A percentile compares a stretch with the other conserved stretches of the same genome.
Conservation (phyloP, 1,140 invertebrate genomes). For the Gryon sp. region DNA sequence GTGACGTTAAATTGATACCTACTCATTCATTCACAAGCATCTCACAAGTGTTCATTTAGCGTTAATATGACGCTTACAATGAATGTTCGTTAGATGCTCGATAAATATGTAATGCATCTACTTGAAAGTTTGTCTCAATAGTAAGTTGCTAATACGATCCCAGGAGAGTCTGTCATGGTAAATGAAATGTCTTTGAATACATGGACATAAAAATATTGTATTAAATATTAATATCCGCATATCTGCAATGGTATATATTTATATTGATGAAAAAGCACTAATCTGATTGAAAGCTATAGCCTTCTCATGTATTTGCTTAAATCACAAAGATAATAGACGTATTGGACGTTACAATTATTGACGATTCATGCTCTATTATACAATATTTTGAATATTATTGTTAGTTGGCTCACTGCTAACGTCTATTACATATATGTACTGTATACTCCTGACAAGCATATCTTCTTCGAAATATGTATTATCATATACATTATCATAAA, state of each 20-base stretch:
- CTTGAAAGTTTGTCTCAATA: conserved; percentile 42
- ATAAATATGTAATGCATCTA: conserved; percentile 44
- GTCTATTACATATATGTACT: too few species aligned
- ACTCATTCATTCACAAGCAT: conserved; percentile 30
- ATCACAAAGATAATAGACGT: conserved; percentile 13
- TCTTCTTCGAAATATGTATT: too few species aligned
- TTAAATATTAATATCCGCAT: conserved; percentile 4
- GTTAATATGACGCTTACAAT: conserved; percentile 48
- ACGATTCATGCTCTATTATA: conserved; percentile 27
- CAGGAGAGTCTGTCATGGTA: conserved; percentile 3
- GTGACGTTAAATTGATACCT: too few species aligned
- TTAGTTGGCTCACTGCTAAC: conserved; percentile 16
- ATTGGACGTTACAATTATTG: conserved; percentile 11
- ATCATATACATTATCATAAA: conserved; percentile 5
- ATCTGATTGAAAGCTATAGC: too few species aligned
- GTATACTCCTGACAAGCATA: conserved; percentile 9
- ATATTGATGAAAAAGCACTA: too few species aligned
- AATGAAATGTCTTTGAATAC: conserved; percentile 34
- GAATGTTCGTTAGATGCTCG: conserved; percentile 36
- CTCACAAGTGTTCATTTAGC: conserved; percentile 44
- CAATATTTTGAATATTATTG: conserved; percentile 23
- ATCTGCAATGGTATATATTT: not conserved
- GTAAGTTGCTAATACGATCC: conserved; percentile 31
- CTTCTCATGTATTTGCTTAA: too few species aligned
- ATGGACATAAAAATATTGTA: conserved; percentile 14